These are phyloP conservation scores for Dasyprocta punctata DNA, from an alignment of 2,113 vertebrate species.

Conservation along the genomic window DNA sequence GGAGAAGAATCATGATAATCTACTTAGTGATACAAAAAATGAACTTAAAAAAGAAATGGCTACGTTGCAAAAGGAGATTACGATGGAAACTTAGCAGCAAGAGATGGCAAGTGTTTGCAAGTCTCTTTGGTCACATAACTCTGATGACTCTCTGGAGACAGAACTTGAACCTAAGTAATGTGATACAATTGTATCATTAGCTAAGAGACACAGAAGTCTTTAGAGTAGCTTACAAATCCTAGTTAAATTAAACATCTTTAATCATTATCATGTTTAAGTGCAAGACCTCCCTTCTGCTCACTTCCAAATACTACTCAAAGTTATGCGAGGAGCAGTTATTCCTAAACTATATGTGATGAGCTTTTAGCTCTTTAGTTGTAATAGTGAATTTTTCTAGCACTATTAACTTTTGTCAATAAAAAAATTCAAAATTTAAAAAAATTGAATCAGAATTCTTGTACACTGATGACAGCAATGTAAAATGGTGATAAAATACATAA, in stretches of 20 bases:
- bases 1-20: constrained; percentile 91
- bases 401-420: too few relatives aligned
- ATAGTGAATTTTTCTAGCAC: too few relatives aligned
- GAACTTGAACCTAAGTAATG: constrained; percentile 88
- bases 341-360: too few relatives aligned
- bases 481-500: not conserved
- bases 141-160: constrained; percentile 89
- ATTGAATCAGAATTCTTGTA: not conserved
- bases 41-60: constrained; percentile 96
- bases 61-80: constrained; percentile 95
- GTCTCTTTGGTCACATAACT: constrained; percentile 92
- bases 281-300: too few relatives aligned
- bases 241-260: too few relatives aligned
- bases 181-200: constrained; percentile 88
- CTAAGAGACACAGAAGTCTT: constrained; percentile 60
- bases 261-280: too few relatives aligned
- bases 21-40: constrained; percentile 91
- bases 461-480: not conserved
- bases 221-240: not conserved
- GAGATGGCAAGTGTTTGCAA: constrained; percentile 90
- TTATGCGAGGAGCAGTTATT: too few relatives aligned
- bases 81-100: constrained; percentile 95
- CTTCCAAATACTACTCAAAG: too few relatives aligned
- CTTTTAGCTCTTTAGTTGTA: too few relatives aligned
- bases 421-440: too few relatives aligned